A percentile compares a stretch with the other conserved stretches of the same genome.
These are phyloP conservation scores for Cynopterus sphinx DNA, from an alignment of 2,797 vertebrate genomes.

Conservation along the genomic window DNA sequence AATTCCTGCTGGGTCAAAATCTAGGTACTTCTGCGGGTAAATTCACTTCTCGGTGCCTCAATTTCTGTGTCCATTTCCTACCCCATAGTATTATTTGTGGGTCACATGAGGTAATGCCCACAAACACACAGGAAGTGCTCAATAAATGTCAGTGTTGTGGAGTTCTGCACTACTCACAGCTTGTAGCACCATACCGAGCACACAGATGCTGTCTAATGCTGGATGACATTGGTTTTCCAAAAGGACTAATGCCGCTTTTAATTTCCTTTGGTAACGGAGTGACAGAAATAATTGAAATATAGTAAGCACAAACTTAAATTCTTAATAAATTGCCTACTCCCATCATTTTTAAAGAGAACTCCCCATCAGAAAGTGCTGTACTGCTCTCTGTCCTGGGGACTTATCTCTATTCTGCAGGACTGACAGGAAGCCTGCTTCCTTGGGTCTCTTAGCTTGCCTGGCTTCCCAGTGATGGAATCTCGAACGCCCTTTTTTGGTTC, in stretches of 20 bases:
- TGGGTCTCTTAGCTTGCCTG: neutral
- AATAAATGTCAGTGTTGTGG: neutral
- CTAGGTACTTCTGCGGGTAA: neutral
- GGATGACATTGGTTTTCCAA: neutral
- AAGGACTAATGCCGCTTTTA: neutral
- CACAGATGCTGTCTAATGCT: too few relatives aligned
- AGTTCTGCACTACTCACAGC: neutral
- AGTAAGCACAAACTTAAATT: neutral
- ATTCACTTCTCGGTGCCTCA: neutral
- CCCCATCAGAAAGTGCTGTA: neutral
- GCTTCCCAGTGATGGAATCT: neutral
- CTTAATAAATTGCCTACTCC: neutral
- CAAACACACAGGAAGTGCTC: neutral
- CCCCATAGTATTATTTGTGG: neutral
- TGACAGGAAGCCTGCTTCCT: neutral
- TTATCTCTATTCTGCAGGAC: neutral
- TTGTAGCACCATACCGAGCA: fast-evolving
- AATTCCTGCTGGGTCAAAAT: neutral
- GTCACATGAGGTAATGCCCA: neutral
- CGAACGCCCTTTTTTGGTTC: neutral
- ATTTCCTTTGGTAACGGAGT: neutral
- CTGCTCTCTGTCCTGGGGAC: neutral
- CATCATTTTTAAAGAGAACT: neutral
- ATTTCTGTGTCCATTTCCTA: neutral
- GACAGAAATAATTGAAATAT: neutral